These are phyloP conservation scores for Halichondria panicea DNA, from an alignment of 37 sponge, comb jelly and placozoan species.

Conservation along the genomic window DNA sequence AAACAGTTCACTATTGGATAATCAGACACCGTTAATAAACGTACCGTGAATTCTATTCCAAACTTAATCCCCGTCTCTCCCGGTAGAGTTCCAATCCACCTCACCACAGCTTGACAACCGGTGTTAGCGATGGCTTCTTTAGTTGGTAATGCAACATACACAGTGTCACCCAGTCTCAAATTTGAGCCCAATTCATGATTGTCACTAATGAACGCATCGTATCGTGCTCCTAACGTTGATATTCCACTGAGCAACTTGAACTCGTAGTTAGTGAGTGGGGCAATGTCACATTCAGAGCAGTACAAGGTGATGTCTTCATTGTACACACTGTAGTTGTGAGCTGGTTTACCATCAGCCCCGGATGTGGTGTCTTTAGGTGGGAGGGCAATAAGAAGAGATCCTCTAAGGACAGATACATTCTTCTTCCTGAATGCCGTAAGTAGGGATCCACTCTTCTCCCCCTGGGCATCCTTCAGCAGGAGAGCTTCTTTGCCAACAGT, in stretches of 20 bases:
- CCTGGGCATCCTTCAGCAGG: slow-evolving; percentile 1
- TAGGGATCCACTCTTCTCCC: background rate
- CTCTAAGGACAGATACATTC: background rate
- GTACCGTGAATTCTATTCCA: slow-evolving; percentile 56
- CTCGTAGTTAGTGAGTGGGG: slow-evolving; percentile 27
- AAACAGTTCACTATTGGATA: too few species aligned
- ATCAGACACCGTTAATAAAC: slow-evolving; percentile 1
- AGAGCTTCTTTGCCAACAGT: too few species aligned
- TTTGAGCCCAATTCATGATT: slow-evolving; percentile 12
- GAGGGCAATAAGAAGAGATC: slow-evolving; percentile 7
- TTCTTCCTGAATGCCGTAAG: background rate
- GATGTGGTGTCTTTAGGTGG: background rate
- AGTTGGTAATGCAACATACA: slow-evolving; percentile 15
- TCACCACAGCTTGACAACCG: background rate
- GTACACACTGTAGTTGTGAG: slow-evolving; percentile 7
- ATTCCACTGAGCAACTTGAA: slow-evolving; percentile 31
- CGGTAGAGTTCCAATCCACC: slow-evolving; percentile 19
- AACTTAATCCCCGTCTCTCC: slow-evolving; percentile 11
- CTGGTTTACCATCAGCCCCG: slow-evolving; percentile 4
- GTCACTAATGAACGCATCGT: background rate
- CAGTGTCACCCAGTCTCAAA: slow-evolving; percentile 22
- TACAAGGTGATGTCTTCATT: slow-evolving; percentile 5
- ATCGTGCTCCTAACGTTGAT: slow-evolving; percentile 6
- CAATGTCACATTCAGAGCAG: background rate
- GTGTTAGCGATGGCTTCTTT: background rate